Percentiles rank a stretch among this genome's conserved stretches.
These are phyloP conservation scores for Vombatus ursinus DNA, from an alignment of 2,113 vertebrate species.

Conservation along the genomic window DNA sequence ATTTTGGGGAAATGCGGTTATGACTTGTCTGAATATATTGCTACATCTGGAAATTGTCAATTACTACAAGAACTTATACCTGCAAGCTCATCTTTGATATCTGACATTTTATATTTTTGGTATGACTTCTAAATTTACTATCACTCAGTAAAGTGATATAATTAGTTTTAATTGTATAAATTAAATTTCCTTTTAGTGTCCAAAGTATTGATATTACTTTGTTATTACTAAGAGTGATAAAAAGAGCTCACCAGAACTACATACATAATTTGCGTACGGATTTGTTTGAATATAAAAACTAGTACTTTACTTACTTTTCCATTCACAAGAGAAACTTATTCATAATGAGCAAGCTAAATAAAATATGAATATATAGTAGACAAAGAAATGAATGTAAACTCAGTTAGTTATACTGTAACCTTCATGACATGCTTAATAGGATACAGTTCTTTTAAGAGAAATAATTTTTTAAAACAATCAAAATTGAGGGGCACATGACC, in stretches of 20 bases:
- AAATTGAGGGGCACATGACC: slow-evolving; percentile 17
- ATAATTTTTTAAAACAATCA: slow-evolving; percentile 36
- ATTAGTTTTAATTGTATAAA: slow-evolving; percentile 80
- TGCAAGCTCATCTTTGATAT: slow-evolving; percentile 70
- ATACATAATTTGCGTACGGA: slow-evolving; percentile 31
- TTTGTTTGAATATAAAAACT: not conserved
- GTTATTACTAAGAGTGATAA: slow-evolving; percentile 49
- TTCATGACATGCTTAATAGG: slow-evolving; percentile 46
- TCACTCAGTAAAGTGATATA: slow-evolving; percentile 77
- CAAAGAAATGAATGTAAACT: not conserved
- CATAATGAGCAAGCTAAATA: slow-evolving; percentile 52
- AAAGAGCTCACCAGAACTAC: slow-evolving; percentile 18
- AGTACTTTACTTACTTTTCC: slow-evolving; percentile 50
- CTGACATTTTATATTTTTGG: slow-evolving; percentile 72
- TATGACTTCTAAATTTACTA: slow-evolving; percentile 76
- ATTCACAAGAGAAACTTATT: slow-evolving; percentile 42
- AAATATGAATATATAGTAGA: slow-evolving; percentile 53
- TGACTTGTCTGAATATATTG: slow-evolving; percentile 51
- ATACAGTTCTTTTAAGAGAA: slow-evolving; percentile 11
- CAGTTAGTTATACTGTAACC: slow-evolving; percentile 45
- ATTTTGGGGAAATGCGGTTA: slow-evolving; percentile 49
- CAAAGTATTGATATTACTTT: slow-evolving; percentile 17
- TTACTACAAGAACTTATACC: slow-evolving; percentile 53
- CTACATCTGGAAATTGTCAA: slow-evolving; percentile 71
- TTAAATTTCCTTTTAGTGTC: slow-evolving; percentile 61